Evolutionary conservation across 2,113 vertebrate genomes (phyloP).

Genomic region (Coryphaenoides rupestris): DNA sequence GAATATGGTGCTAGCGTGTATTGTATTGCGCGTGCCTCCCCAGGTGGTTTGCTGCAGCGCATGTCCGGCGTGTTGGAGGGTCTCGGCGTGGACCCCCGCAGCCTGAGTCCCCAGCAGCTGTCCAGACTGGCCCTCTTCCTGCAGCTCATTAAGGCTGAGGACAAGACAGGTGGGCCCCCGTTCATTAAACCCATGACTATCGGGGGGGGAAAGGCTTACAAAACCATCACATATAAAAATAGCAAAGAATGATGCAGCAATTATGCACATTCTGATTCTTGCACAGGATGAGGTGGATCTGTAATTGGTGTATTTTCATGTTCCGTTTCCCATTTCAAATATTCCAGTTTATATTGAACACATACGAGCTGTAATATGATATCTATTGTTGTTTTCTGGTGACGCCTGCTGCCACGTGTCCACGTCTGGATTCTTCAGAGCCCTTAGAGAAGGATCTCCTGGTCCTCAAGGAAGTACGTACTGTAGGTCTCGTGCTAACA

Average conservation of each 20-base stretch:
- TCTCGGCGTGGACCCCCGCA: conserved; percentile 77
- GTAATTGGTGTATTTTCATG: too few species aligned
- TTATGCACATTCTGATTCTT: too few species aligned
- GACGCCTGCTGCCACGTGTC: not conserved
- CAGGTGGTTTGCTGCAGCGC: conserved; percentile 74
- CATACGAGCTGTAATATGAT: not conserved
- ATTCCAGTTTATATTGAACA: too few species aligned
- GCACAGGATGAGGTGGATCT: too few species aligned
- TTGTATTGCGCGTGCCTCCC: not conserved
- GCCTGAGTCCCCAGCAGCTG: conserved; percentile 85
- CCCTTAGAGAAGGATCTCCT: conserved; percentile 61
- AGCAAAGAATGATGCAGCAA: too few species aligned
- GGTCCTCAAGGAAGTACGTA: conserved; percentile 65
- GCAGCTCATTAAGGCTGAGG: conserved; percentile 73
- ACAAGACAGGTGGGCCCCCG: conserved; percentile 42
- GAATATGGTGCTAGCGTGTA: too few species aligned
- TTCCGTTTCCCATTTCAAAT: too few species aligned
- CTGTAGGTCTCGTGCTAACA: not conserved
- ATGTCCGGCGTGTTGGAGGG: conserved; percentile 76
- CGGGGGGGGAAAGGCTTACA: too few species aligned
- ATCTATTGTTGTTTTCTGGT: not conserved
- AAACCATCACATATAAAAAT: too few species aligned
- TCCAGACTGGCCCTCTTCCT: conserved; percentile 79
- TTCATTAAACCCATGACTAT: too few species aligned
- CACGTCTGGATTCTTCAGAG: conserved; percentile 38